Evolutionary conservation across 2,797 vertebrate species (phyloP), one percentile per base, ranked within the genome.

Genomic region (Momotus momota): DNA sequence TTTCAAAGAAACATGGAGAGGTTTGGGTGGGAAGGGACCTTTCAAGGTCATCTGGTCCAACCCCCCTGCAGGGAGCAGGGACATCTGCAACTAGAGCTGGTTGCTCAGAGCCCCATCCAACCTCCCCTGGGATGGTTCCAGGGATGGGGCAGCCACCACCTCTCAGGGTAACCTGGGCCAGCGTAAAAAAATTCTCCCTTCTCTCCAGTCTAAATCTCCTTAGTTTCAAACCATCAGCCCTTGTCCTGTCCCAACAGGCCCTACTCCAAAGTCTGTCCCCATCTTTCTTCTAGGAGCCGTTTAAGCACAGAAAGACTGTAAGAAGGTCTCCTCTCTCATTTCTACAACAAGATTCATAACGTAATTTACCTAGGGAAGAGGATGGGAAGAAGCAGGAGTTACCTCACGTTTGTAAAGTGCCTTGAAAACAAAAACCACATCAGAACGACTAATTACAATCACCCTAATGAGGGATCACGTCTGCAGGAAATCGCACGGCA

Each of bases 401-500:
- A 67, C 69, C 48, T 88, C 75, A 27, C 31, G 80, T 60, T 93
- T 88, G 55, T 62, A 22, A 97, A 94, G 89, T 72, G 86, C 86
- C 87, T 73, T 58, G 60, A 86, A 86, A 77, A 91, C 38, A 62
- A 78, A 75, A 65, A 75, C 7, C 0, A 1, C 77, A 62, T 60
- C 11, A 11, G 85, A 71, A 88, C 3, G 61, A 67, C 82, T 94
- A 88, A 94, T 84, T 93, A 92, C 92, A 88, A 85, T 77, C 87
- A 73, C 48, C 1, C 6, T 54, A 96, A 97, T 26, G 55, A 95
- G 80, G 73, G 82, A 69, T 52, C 85, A 65, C 8, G 65, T 64
- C 91, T 90, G 85, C 90, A 90, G 72, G 88, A 94, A 91, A 90
- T 78, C 80, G 75, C 33, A 22, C n/a, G 77, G 90, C 72, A 54